phyloP scores from a whole-genome alignment of 2,797 vertebrate species.

The Tokudaia muenninki region DNA sequence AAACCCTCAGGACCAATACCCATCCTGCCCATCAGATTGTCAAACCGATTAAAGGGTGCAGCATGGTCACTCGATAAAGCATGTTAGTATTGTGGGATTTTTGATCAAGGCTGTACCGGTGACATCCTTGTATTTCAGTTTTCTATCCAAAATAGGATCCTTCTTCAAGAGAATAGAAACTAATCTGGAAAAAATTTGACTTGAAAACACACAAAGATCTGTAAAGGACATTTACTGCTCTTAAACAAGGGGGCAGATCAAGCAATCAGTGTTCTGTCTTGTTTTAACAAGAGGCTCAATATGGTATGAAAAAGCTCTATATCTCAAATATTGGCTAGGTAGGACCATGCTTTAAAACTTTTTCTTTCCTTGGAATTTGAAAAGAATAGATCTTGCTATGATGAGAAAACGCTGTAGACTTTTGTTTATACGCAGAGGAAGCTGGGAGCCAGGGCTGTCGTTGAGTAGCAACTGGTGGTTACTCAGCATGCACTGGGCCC shows the following conservation, averaged over 20 bases:
- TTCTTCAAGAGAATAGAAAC: not conserved
- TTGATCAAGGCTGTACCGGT: not conserved
- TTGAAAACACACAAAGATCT: constrained; percentile 45
- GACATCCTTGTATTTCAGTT: not conserved
- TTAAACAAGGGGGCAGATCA: constrained; percentile 37
- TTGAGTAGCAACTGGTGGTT: not conserved
- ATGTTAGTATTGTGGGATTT: not conserved
- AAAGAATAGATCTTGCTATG: constrained; percentile 49
- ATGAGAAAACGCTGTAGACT: constrained; percentile 17
- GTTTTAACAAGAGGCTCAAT: constrained; percentile 74
- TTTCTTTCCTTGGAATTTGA: constrained; percentile 62
- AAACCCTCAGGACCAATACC: not conserved
- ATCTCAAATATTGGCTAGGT: constrained; percentile 11
- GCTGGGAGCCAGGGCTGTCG: not conserved
- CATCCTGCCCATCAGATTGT: not conserved
- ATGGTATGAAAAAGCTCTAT: constrained; percentile 70
- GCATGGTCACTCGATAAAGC: not conserved
- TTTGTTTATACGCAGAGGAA: not conserved
- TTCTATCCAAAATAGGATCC: not conserved
- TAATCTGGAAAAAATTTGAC: constrained; percentile 18
- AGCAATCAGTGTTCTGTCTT: constrained; percentile 42
- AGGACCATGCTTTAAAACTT: constrained; percentile 28
- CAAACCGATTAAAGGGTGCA: not conserved
- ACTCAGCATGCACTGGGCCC: not conserved
- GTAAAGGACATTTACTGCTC: constrained; percentile 55